Base-by-base conservation (phyloP, 2,888 invertebrate species). In the Alsophila aescularia region DNA sequence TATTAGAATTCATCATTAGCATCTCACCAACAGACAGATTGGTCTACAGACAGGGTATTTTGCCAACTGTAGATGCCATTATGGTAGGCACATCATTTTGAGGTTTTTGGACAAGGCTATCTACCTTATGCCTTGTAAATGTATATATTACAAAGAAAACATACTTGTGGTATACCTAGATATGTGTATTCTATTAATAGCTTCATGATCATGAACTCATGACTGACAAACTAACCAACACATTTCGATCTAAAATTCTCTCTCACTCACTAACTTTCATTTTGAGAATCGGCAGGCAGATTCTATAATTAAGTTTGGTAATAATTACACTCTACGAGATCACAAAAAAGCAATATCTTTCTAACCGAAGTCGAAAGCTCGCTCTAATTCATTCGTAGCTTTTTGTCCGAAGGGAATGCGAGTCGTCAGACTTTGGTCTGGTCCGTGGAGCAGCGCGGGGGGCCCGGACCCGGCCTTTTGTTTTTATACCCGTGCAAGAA, bases 401-500 rank as follows among this genome's bases (percentile, higher is more conserved):
- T 89, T 89, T 89, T 90, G 85, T 87, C 79, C 80, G 77, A 73
- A 77, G 87, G 80, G 87, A 89, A 89, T 87, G 87, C 82, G 85
- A 87, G 82, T 82, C 81, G 89, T 86, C 88, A 90, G 89, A 89
- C 89, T 86, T 89, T 83, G 81, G 89, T 88, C 88, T 88, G 86
- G 81, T 75, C 82, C 77, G 81, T 67, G 78, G 75, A 72, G 69
- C 86, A 80, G 85, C 68, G 86, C 89, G 89, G 87, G 88, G 87
- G 89, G 87, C 85, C 84, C 73, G 72, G 24, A 70, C 73, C 77
- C 75, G 81, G 77, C 81, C 85, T 90, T 90, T 90, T 89, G 87
- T 90, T 90, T 88, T 91, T 90, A 84, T 91, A 82, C 83, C 83
- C 87, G 82, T 85, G 85, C 87, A 90, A 88, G 90, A 91, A 90